A percentile compares a stretch with the other conserved stretches of the same genome.
Conservation (phyloP, 2,888 invertebrate genomes). For the Chrysolina oricalcia region DNA sequence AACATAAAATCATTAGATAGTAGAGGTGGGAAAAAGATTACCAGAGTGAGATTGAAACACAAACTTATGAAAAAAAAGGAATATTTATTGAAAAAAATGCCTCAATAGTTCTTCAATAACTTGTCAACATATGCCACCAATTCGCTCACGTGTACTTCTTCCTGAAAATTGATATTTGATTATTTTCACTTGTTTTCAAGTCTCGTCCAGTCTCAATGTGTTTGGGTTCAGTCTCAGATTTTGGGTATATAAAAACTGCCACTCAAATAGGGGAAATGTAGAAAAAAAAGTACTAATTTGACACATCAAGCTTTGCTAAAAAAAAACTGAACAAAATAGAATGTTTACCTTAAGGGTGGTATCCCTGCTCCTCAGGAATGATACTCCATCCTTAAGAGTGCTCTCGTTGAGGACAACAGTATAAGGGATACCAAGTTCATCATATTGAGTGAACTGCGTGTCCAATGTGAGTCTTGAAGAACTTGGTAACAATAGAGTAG, state of each 20-base stretch:
- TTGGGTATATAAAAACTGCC: too few species aligned
- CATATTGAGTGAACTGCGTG: slow-evolving; percentile 72
- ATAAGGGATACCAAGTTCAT: slow-evolving; percentile 82
- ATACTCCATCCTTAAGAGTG: slow-evolving; percentile 82
- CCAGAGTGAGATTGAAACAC: not conserved
- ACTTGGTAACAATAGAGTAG: slow-evolving; percentile 68
- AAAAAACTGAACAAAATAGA: too few species aligned
- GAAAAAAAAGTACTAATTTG: too few species aligned
- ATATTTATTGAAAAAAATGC: not conserved
- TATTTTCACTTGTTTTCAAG: not conserved
- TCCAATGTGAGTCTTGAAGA: slow-evolving; percentile 68
- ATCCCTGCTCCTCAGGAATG: slow-evolving; percentile 78
- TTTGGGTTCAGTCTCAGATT: too few species aligned
- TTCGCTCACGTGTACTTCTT: slow-evolving; percentile 81
- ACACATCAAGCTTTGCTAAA: too few species aligned
- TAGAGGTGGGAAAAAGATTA: too few species aligned
- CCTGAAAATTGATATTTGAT: slow-evolving; percentile 72
- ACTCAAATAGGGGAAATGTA: too few species aligned
- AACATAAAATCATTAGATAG: too few species aligned
- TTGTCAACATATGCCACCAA: slow-evolving; percentile 76
- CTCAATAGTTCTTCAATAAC: slow-evolving; percentile 71
- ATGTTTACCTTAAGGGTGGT: slow-evolving; percentile 78
- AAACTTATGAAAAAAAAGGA: not conserved
- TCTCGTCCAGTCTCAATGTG: too few species aligned
- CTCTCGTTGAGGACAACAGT: slow-evolving; percentile 80